Evolutionary conservation across 2,113 vertebrate genomes (phyloP), one percentile per base, ranked within the genome.

Genomic region (Dasyprocta punctata): DNA sequence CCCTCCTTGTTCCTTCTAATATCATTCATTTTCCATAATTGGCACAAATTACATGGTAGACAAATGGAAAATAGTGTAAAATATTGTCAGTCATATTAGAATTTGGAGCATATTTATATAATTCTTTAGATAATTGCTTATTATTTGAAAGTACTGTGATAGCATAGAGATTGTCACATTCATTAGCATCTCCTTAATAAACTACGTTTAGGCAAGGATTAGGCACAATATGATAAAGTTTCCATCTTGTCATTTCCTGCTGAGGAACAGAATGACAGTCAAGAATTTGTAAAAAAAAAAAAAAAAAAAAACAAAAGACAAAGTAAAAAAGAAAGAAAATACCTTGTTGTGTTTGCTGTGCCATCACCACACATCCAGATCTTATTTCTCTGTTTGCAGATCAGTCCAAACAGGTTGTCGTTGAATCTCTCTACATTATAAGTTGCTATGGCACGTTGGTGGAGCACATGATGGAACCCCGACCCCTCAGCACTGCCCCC

Each of bases 361-460:
- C 86, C 83, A 0, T 14, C 88, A 20, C 95, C 63, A 0, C n/a
- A 94, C 0, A 78, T 49, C 24, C 4, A 80, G 28, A 0, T 75
- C 95, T 24, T 96, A 52, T 20, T 94, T 94, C 26, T 97, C 28
- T 92, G 4, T 94, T 75, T 96, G 47, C 97, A 99, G 99, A 99
- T 98, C 99, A 99, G 93, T 99, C 99, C 22, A 99, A 99, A 67
- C 99, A 99, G 98, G 99, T 99, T 1, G 98, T 99, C 6, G 99
- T 99, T 44, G 99, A 99, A 96, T 99, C 99, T 0, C 92, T 99
- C 80, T 99, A 99, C 94, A 99, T 99, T 87, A 98, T 99, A 97
- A 99, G 99, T 95, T 99, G 99, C 97, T 99, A 99, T 0, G 99
- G 99, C 1, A 99, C 99, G 98, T 98, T 99, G 97, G 99, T 99